Conservation (phyloP, 1,140 invertebrate species). For the Drosophila triauraria region DNA sequence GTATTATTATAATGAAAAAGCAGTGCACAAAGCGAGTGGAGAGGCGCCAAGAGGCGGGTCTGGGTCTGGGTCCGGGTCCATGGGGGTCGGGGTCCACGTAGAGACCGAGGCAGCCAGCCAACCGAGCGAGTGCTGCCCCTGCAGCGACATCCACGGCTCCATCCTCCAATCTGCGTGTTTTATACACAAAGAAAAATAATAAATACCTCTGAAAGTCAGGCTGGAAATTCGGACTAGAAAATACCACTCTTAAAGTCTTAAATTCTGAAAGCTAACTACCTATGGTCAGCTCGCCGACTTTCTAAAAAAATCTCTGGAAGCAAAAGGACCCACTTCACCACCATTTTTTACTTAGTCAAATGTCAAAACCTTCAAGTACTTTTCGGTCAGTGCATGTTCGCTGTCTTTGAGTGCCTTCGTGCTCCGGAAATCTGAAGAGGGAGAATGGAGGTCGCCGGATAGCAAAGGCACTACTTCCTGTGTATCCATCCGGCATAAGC, state of each 20-base stretch:
- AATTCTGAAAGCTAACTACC: too few species aligned
- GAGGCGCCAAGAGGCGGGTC: constrained; percentile 17
- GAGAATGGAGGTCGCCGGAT: constrained; percentile 27
- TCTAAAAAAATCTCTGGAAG: too few species aligned
- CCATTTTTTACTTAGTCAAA: background rate
- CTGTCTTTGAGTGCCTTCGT: constrained; percentile 68
- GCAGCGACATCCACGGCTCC: constrained; percentile 50
- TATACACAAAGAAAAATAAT: constrained; percentile 2
- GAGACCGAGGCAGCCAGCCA: constrained; percentile 52
- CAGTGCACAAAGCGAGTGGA: constrained; percentile 77
- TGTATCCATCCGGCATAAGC: constrained; percentile 81
- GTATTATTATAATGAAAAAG: constrained; percentile 85
- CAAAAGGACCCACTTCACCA: too few species aligned
- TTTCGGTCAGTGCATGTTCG: constrained; percentile 22
- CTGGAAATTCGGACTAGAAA: background rate
- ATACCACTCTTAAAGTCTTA: background rate
- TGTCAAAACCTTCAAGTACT: background rate
- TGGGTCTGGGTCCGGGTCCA: constrained; percentile 25
- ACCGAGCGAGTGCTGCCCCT: constrained; percentile 65
- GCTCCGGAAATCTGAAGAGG: constrained; percentile 11
- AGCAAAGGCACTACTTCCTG: constrained; percentile 75
- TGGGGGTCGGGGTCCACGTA: constrained; percentile 27
- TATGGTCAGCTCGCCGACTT: too few species aligned
- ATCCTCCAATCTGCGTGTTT: constrained; percentile 28
- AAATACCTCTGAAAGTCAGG: background rate